Evolutionary conservation across 1,140 invertebrate genomes (phyloP).

Genomic region (Leptoteleia sp.): DNA sequence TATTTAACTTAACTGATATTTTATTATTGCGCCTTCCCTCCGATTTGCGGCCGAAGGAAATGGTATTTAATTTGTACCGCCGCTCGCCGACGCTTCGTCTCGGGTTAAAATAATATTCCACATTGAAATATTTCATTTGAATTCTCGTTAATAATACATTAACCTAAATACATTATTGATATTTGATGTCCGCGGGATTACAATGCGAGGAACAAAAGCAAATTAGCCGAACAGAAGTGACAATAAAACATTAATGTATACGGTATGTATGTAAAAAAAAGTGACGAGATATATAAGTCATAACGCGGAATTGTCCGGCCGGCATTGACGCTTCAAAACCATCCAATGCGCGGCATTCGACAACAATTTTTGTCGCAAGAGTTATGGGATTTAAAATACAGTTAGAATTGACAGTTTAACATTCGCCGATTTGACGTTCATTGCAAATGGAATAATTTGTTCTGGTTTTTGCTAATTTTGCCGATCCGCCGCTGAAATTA

Average conservation of each 20-base stretch:
- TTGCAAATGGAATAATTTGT: slow-evolving; percentile 6
- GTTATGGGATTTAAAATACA: slow-evolving; percentile 16
- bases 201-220: slow-evolving; percentile 13
- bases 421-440: not conserved
- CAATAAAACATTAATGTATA: slow-evolving; percentile 34
- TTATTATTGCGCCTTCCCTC: slow-evolving; percentile 12
- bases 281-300: slow-evolving; percentile 6
- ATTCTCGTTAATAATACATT: slow-evolving; percentile 36
- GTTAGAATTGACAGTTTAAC: slow-evolving; percentile 24
- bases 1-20: slow-evolving; percentile 24
- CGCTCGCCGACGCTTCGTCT: slow-evolving; percentile 8
- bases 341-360: slow-evolving; percentile 33
- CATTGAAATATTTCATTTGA: slow-evolving; percentile 28
- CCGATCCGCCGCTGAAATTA: not conserved
- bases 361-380: slow-evolving; percentile 8
- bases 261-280: slow-evolving; percentile 12
- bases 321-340: slow-evolving; percentile 23
- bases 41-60: slow-evolving; percentile 6
- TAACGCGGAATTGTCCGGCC: slow-evolving; percentile 13
- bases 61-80: slow-evolving; percentile 16
- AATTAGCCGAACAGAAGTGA: slow-evolving; percentile 23
- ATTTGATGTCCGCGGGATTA: slow-evolving; percentile 30
- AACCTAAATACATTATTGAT: slow-evolving; percentile 31
- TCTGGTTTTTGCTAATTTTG: too few species aligned
- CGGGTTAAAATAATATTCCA: slow-evolving; percentile 8